phyloP scores from a whole-genome alignment of 2,888 invertebrate genomes.

The Acanthosepion esculentum region DNA sequence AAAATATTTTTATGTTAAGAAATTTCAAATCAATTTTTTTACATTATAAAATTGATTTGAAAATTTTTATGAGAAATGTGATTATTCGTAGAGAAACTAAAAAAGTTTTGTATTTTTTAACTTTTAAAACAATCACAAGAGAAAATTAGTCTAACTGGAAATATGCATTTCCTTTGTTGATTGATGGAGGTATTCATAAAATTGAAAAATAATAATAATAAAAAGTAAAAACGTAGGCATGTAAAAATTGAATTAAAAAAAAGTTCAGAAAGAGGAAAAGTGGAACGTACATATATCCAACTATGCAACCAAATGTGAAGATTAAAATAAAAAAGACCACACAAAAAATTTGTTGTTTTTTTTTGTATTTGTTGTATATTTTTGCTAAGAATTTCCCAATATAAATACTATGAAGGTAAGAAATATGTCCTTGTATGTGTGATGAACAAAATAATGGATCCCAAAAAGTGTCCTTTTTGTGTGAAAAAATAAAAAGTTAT shows the following conservation, averaged over 20 bases:
- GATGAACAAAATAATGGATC: slow-evolving; percentile 38
- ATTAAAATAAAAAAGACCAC: background rate
- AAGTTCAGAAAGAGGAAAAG: background rate
- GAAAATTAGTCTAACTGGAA: too few species aligned
- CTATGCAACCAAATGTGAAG: background rate
- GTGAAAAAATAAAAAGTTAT: slow-evolving; percentile 8
- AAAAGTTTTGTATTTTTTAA: too few species aligned
- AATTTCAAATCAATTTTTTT: too few species aligned
- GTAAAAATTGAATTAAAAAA: background rate
- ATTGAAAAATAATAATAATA: too few species aligned
- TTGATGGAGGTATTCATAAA: too few species aligned
- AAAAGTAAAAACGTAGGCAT: background rate
- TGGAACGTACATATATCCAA: background rate
- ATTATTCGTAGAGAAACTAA: too few species aligned
- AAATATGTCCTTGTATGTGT: slow-evolving; percentile 46
- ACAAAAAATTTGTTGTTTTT: too few species aligned
- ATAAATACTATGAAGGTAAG: slow-evolving; percentile 45
- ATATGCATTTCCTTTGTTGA: too few species aligned
- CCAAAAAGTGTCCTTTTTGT: slow-evolving; percentile 33
- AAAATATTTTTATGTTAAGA: too few species aligned
- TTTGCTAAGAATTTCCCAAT: slow-evolving; percentile 46
- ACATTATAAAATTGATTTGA: too few species aligned
- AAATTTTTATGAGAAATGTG: too few species aligned
- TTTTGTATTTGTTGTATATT: slow-evolving; percentile 15
- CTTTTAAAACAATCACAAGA: too few species aligned